These are phyloP conservation scores for Naja naja DNA, from an alignment of 2,113 vertebrate genomes.

Conservation along the genomic window DNA sequence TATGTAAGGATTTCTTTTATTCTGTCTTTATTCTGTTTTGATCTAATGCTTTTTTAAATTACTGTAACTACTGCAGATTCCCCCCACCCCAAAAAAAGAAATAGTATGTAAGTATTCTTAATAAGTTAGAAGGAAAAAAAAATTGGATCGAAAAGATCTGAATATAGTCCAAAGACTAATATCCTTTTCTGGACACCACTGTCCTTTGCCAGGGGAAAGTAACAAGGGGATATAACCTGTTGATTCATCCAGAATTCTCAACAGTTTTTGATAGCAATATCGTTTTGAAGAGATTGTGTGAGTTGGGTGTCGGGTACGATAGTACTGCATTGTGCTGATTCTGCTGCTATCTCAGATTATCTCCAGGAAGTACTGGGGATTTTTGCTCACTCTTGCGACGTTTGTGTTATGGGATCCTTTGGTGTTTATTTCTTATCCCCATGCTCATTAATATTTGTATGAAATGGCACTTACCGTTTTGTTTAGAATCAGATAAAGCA, in stretches of 20 bases:
- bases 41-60: neutral
- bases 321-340: neutral
- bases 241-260: neutral
- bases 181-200: neutral
- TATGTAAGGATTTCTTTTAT: neutral
- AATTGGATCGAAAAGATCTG: neutral
- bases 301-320: neutral
- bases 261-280: neutral
- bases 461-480: neutral
- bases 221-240: neutral
- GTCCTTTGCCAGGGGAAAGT: neutral
- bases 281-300: neutral
- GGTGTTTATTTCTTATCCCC: neutral
- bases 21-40: neutral
- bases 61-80: neutral
- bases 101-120: neutral
- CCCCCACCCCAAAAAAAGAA: neutral
- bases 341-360: neutral
- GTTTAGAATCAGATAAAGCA: neutral
- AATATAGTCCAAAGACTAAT: neutral
- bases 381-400: neutral
- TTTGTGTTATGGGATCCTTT: neutral
- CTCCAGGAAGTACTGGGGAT: neutral
- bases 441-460: neutral
- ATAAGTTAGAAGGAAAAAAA: neutral